Evolutionary conservation across 1,140 invertebrate species (phyloP).

Genomic region (Lepidurus couesii): DNA sequence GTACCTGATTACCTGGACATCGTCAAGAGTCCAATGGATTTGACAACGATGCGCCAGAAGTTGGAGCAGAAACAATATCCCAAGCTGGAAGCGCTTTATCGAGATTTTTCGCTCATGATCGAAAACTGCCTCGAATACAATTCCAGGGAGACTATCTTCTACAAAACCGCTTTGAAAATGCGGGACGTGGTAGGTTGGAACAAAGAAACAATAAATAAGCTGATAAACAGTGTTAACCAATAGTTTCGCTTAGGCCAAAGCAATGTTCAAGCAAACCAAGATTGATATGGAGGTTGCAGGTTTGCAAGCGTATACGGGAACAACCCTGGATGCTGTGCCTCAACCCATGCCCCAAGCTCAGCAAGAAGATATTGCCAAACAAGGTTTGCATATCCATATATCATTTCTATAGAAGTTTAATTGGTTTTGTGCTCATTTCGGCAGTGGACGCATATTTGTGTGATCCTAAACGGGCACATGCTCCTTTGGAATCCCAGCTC

Average conservation of each 20-base stretch:
- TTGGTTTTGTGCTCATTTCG: background rate
- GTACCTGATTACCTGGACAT: slow-evolving; percentile 88
- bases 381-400: background rate
- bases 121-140: slow-evolving; percentile 92
- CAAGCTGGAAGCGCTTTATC: slow-evolving; percentile 70
- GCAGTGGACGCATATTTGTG: slow-evolving; percentile 30
- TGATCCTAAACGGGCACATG: slow-evolving; percentile 28
- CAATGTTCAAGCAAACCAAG: slow-evolving; percentile 32
- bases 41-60: slow-evolving; percentile 83
- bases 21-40: slow-evolving; percentile 91
- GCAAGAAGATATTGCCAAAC: background rate
- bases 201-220: background rate
- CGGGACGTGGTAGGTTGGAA: slow-evolving; percentile 60
- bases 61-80: slow-evolving; percentile 69
- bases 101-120: slow-evolving; percentile 90
- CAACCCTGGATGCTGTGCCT: background rate
- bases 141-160: slow-evolving; percentile 79
- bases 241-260: background rate
- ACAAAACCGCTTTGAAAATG: slow-evolving; percentile 77
- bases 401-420: no score
- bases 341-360: background rate
- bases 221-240: background rate
- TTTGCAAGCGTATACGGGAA: background rate
- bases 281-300: slow-evolving; percentile 31
- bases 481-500: slow-evolving; percentile 30